Evolutionary conservation across 2,888 invertebrate species (phyloP).

Genomic region (Drosophila diplacantha): DNA sequence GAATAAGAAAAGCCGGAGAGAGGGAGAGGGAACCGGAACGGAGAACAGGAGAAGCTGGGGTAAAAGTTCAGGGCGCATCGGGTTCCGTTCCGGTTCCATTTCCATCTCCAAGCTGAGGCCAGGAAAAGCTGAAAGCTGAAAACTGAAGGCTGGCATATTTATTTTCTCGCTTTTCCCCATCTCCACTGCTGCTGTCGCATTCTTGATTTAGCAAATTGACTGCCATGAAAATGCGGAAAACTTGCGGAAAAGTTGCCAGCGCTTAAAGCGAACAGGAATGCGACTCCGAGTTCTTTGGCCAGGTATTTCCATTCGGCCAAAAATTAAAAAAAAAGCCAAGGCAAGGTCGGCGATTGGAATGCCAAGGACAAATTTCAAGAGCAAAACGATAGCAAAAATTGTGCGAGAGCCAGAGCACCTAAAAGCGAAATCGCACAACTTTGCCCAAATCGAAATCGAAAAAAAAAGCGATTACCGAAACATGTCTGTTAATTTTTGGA

Average conservation of each 20-base stretch:
- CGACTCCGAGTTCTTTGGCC: slow-evolving; percentile 14
- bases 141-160: slow-evolving; percentile 39
- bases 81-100: slow-evolving; percentile 28
- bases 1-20: not conserved
- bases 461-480: no score
- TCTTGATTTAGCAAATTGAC: slow-evolving; percentile 44
- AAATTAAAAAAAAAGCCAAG: not conserved
- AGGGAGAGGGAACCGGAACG: not conserved
- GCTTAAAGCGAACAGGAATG: slow-evolving; percentile 33
- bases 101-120: slow-evolving; percentile 15
- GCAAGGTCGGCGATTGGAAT: slow-evolving; percentile 1
- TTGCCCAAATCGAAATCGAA: no score
- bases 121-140: slow-evolving; percentile 23
- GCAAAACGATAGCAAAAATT: no score
- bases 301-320: slow-evolving; percentile 21
- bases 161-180: slow-evolving; percentile 13
- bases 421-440: no score
- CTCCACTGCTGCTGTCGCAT: slow-evolving; percentile 29
- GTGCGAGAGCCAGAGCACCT: no score
- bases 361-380: not conserved
- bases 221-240: slow-evolving; percentile 40
- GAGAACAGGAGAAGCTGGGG: not conserved
- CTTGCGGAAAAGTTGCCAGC: slow-evolving; percentile 34
- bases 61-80: slow-evolving; percentile 28
- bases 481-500: no score